phyloP scores from a whole-genome alignment of 2,888 invertebrate species.

The Octonoba sinensis region DNA sequence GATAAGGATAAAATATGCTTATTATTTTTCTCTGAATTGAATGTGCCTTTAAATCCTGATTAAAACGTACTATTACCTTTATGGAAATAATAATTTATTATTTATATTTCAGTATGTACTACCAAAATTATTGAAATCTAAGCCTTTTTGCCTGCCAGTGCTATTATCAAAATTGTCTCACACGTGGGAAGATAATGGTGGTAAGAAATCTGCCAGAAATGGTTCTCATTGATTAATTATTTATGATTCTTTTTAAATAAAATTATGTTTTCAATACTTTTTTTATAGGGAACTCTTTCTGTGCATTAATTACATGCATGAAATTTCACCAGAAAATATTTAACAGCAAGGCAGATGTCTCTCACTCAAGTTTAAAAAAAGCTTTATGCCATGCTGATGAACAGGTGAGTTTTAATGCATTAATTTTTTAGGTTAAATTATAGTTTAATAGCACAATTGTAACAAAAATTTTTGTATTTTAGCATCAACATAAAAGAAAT shows the following conservation, averaged over 20 bases:
- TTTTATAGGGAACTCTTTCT: slow-evolving; percentile 35
- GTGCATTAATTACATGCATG: slow-evolving; percentile 34
- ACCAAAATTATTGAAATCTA: slow-evolving; percentile 36
- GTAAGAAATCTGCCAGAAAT: slow-evolving; percentile 1
- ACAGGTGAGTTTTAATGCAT: slow-evolving; percentile 12
- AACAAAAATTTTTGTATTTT: not conserved
- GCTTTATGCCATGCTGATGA: slow-evolving; percentile 51
- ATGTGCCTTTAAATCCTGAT: no score
- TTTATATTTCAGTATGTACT: slow-evolving; percentile 29
- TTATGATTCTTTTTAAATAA: not conserved
- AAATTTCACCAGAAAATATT: slow-evolving; percentile 25
- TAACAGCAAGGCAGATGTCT: slow-evolving; percentile 11
- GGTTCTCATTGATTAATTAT: not conserved
- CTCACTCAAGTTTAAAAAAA: slow-evolving; percentile 12
- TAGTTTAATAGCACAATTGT: not conserved
- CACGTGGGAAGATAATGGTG: slow-evolving; percentile 27
- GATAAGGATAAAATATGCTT: not conserved
- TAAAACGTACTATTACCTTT: no score
- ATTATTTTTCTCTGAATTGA: not conserved
- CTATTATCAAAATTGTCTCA: slow-evolving; percentile 16
- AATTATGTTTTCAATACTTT: not conserved
- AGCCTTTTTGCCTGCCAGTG: slow-evolving; percentile 2
- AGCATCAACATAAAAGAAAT: not conserved
- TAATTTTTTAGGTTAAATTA: not conserved
- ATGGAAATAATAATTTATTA: no score